Evolutionary conservation across 2,797 vertebrate genomes (phyloP), one percentile per base, ranked within the genome.

Genomic region (Danio aesculapii): DNA sequence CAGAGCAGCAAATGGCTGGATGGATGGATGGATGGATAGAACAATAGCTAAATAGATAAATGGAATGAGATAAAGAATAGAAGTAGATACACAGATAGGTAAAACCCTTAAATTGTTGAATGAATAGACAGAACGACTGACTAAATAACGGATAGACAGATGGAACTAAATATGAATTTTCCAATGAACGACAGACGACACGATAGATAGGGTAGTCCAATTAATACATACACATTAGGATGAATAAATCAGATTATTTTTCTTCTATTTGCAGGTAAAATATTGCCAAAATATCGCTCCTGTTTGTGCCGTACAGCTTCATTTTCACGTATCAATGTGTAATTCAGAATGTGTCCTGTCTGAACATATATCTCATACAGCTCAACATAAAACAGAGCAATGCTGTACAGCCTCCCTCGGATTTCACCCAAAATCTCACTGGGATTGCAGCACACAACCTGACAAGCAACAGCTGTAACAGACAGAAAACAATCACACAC

Each of bases 71-170:
- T 30, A 30, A 30, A n/a, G n/a, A n/a, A n/a, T n/a, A n/a, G n/a
- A n/a, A n/a, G n/a, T n/a, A n/a, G n/a, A n/a, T n/a, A n/a, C 13
- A 41, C 11, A 30, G 12, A 61, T 6, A 6, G 19, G 12, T 8
- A 13, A 3, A 62, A n/a, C n/a, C n/a, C n/a, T n/a, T 8, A 8
- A 14, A 43, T 13, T 1, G 6, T 12, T 1, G 7, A 13, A 41
- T 0, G 13, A 21, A 39, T 0, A 12, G 0, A 17, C 0, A 12
- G 0, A 17, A 0, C 8, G n/a, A 9, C 6, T 3, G 52, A 16
- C 1, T 30, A 52, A 2, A n/a, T 1, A 53, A 30, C 3, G 30
- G 16, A 53, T 2, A 7, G 7, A n/a, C 2, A 53, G 16, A 53
- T 1, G 4, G 52, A 16, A n/a, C 13, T 1, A 52, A 14, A 14